These are phyloP conservation scores for Platynereis dumerilii DNA, from an alignment of 2,888 invertebrate genomes.

Conservation along the genomic window DNA sequence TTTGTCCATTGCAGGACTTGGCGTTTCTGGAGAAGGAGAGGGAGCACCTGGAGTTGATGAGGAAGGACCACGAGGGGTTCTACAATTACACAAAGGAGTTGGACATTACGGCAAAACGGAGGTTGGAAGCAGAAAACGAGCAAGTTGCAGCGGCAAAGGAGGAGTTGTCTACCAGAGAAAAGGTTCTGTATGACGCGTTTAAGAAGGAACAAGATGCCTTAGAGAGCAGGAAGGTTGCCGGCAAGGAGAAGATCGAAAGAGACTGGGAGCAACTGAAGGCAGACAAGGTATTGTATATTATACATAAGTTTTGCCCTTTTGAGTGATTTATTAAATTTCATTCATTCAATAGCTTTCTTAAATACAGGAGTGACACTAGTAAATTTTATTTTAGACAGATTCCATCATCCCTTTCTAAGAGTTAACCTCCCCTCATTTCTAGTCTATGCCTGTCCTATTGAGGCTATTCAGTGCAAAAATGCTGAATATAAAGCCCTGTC, in stretches of 20 bases:
- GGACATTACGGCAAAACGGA: slow-evolving; percentile 41
- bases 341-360: too few relatives aligned
- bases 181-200: slow-evolving; percentile 19
- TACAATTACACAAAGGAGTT: slow-evolving; percentile 38
- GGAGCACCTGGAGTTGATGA: slow-evolving; percentile 19
- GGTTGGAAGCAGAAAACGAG: slow-evolving; percentile 20
- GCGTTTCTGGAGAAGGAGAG: slow-evolving; percentile 13
- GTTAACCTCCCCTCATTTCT: too few relatives aligned
- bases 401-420: too few relatives aligned
- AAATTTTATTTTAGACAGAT: too few relatives aligned
- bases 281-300: slow-evolving; percentile 3
- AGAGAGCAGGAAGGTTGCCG: neutral
- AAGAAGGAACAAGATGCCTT: slow-evolving; percentile 13
- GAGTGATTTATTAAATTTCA: too few relatives aligned
- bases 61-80: slow-evolving; percentile 20
- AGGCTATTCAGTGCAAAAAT: too few relatives aligned
- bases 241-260: slow-evolving; percentile 41
- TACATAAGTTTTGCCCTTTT: too few relatives aligned
- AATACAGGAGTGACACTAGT: too few relatives aligned
- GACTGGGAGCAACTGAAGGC: slow-evolving; percentile 16
- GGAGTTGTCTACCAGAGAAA: slow-evolving; percentile 30
- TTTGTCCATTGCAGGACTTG: slow-evolving; percentile 22
- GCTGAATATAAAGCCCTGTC: too few relatives aligned
- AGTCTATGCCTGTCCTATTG: too few relatives aligned
- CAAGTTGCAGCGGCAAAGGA: slow-evolving; percentile 37